phyloP scores from a whole-genome alignment of 2,113 vertebrate species.

The Cottus gobio region DNA sequence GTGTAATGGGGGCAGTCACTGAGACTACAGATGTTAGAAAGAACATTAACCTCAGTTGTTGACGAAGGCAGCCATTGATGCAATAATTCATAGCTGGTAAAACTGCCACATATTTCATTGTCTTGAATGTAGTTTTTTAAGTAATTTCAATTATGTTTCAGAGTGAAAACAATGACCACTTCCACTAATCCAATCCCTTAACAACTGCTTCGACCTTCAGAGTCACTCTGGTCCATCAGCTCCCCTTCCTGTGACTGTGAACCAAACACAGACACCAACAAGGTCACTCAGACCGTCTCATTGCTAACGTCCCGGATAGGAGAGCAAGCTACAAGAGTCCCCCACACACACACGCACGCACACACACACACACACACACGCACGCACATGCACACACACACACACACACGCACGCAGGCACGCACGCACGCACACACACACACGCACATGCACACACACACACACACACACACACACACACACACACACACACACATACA shows the following conservation, averaged over 20 bases:
- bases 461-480: conserved; percentile 13
- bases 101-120: neutral
- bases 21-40: neutral
- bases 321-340: conserved; percentile 3
- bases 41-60: neutral
- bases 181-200: neutral
- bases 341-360: neutral
- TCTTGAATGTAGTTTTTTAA: neutral
- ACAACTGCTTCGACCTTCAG: conserved; percentile 18
- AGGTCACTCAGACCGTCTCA: conserved; percentile 43
- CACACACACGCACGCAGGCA: conserved; percentile 11
- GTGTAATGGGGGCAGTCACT: neutral
- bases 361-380: conserved; percentile 16
- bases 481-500: conserved; percentile 17
- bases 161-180: neutral
- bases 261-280: conserved; percentile 27
- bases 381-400: conserved; percentile 14
- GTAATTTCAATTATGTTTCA: neutral
- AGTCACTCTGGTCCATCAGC: neutral
- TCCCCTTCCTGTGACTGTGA: conserved; percentile 24
- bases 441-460: conserved; percentile 3
- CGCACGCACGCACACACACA: neutral
- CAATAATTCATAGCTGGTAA: neutral
- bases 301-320: conserved; percentile 46
- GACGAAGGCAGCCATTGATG: neutral